These are phyloP conservation scores for Yasuhikotakia modesta DNA, from an alignment of 2,797 vertebrate genomes.

Conservation along the genomic window DNA sequence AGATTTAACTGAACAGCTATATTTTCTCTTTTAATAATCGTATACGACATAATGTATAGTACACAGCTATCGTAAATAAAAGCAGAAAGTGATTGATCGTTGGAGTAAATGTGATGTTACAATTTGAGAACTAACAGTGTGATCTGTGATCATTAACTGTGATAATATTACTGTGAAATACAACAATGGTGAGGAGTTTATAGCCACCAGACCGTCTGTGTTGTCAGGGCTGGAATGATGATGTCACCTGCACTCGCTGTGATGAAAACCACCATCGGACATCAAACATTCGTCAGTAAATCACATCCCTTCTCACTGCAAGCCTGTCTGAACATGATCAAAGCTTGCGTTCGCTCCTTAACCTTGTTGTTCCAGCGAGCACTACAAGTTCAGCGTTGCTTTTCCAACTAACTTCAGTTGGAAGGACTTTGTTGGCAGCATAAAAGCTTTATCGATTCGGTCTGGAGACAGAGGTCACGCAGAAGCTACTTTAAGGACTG, in stretches of 20 bases:
- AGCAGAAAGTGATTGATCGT: neutral
- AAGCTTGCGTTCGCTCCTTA: slow-evolving; percentile 4
- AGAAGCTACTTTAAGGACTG: neutral
- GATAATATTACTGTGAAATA: neutral
- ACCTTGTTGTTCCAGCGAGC: slow-evolving; percentile 24
- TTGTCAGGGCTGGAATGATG: slow-evolving; percentile 23
- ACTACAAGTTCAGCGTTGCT: neutral
- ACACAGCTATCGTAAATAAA: neutral
- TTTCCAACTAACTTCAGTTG: slow-evolving; percentile 6
- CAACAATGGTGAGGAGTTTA: neutral
- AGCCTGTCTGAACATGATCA: slow-evolving; percentile 11
- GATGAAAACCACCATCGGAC: slow-evolving; percentile 15
- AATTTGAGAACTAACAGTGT: neutral
- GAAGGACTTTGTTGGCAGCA: slow-evolving; percentile 9
- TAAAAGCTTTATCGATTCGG: neutral
- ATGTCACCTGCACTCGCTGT: slow-evolving; percentile 5
- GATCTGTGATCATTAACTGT: slow-evolving; percentile 11
- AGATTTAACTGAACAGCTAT: too few relatives aligned
- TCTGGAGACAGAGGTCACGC: neutral
- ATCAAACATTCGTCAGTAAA: slow-evolving; percentile 24
- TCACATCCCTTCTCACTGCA: neutral
- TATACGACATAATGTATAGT: neutral
- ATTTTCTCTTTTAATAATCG: neutral
- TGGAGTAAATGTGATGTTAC: neutral
- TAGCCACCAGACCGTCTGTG: neutral